Percentiles rank a stretch among this genome's conserved stretches.
These are phyloP conservation scores for Lampris incognitus DNA, from an alignment of 2,113 vertebrate genomes.

Conservation along the genomic window DNA sequence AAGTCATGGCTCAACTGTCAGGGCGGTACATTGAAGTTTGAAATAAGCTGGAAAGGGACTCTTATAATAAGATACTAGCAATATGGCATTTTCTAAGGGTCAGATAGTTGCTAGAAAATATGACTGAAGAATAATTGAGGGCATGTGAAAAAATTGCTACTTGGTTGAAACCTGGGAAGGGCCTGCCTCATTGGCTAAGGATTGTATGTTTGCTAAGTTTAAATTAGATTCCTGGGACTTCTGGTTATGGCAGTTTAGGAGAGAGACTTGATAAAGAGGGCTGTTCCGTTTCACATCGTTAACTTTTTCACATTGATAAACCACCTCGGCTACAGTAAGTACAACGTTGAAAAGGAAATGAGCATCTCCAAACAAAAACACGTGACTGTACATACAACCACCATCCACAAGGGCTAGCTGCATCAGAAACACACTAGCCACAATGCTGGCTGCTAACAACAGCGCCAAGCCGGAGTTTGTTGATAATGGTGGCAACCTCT, in stretches of 20 bases:
- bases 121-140: no score
- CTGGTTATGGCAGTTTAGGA: not conserved
- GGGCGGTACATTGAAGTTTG: no score
- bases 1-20: no score
- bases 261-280: not conserved
- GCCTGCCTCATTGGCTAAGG: no score
- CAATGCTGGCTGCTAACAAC: not conserved
- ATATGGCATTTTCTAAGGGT: no score
- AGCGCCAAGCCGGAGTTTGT: not conserved
- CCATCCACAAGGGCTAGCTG: not conserved
- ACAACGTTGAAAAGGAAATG: constrained; percentile 1
- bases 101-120: no score
- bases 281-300: not conserved
- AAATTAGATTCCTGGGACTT: no score
- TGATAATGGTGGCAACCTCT: not conserved
- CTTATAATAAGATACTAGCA: no score
- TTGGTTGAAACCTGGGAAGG: no score
- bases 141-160: no score
- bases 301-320: not conserved
- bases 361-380: constrained; percentile 1
- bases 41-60: no score
- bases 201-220: no score
- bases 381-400: not conserved
- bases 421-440: not conserved
- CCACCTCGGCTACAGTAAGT: not conserved